phyloP scores from a whole-genome alignment of 2,888 invertebrate species.

The Amaurobius ferox region DNA sequence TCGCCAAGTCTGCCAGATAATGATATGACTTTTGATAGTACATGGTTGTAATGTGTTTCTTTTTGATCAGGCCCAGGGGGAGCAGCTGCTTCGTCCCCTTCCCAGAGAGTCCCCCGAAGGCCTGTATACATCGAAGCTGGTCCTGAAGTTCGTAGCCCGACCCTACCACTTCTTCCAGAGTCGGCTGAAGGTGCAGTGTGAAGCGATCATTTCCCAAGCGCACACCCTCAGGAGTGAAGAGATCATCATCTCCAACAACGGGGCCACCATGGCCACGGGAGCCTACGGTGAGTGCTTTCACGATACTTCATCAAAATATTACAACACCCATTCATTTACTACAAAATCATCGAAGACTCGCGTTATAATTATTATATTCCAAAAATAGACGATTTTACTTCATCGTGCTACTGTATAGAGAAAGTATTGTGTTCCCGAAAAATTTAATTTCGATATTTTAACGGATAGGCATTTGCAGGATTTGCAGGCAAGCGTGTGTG shows the following conservation, averaged over 20 bases:
- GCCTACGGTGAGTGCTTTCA: constrained; percentile 13
- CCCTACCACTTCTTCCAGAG: constrained; percentile 65
- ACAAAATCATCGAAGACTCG: too few species aligned
- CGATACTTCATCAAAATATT: too few species aligned
- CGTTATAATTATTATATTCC: too few species aligned
- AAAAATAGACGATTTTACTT: too few species aligned
- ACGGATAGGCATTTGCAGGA: too few species aligned
- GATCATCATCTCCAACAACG: constrained; percentile 45
- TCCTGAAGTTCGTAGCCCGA: constrained; percentile 43
- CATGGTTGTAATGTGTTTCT: not conserved
- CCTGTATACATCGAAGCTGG: constrained; percentile 31
- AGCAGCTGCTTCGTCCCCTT: constrained; percentile 5
- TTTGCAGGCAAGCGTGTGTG: too few species aligned
- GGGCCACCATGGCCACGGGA: constrained; percentile 48
- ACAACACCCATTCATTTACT: too few species aligned
- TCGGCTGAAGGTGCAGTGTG: constrained; percentile 72
- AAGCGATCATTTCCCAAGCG: constrained; percentile 72
- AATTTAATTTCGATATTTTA: too few species aligned
- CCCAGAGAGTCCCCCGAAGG: constrained; percentile 45
- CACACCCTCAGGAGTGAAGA: constrained; percentile 67
- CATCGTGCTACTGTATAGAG: too few species aligned
- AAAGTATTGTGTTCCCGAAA: too few species aligned
- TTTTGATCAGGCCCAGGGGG: constrained; percentile 20
- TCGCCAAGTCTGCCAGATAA: too few species aligned
- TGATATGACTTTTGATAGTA: too few species aligned